Percentiles rank a stretch among this genome's conserved stretches.
These are phyloP conservation scores for Hoplias malabaricus DNA, from an alignment of 2,113 vertebrate species.

Conservation along the genomic window DNA sequence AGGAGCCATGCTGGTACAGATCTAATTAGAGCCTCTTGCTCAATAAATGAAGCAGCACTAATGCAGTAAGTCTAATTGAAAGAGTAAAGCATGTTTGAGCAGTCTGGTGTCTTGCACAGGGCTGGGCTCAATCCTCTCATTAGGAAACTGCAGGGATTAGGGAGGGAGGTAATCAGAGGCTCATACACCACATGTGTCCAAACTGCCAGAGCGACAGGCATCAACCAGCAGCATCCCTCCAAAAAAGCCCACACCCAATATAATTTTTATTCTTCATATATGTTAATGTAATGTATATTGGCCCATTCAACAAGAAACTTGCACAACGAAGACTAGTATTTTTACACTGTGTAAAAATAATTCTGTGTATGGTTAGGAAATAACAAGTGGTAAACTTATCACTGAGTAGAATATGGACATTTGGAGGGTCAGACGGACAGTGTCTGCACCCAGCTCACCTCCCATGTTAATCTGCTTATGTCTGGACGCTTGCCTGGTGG, in stretches of 20 bases:
- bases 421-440: conserved; percentile 34
- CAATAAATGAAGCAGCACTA: conserved; percentile 44
- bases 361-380: too few relatives aligned
- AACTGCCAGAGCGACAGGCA: conserved; percentile 27
- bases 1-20: conserved; percentile 1
- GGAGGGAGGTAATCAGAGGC: conserved; percentile 58
- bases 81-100: conserved; percentile 34
- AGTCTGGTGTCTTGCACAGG: conserved; percentile 35
- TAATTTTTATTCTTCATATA: too few relatives aligned
- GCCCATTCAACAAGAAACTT: too few relatives aligned
- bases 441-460: conserved; percentile 1
- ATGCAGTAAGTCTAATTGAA: conserved; percentile 52
- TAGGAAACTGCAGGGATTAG: conserved; percentile 62
- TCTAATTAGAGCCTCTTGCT: conserved; percentile 26
- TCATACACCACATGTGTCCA: conserved; percentile 41
- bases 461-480: conserved; percentile 68
- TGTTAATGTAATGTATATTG: too few relatives aligned
- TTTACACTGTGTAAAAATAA: background rate
- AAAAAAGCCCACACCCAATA: conserved; percentile 6
- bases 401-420: background rate
- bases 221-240: conserved; percentile 9
- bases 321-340: too few relatives aligned
- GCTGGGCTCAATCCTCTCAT: conserved; percentile 59
- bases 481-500: conserved; percentile 46
- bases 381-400: background rate